phyloP scores from a whole-genome alignment of 2,797 vertebrate species.

The Cheracebus regulus region DNA sequence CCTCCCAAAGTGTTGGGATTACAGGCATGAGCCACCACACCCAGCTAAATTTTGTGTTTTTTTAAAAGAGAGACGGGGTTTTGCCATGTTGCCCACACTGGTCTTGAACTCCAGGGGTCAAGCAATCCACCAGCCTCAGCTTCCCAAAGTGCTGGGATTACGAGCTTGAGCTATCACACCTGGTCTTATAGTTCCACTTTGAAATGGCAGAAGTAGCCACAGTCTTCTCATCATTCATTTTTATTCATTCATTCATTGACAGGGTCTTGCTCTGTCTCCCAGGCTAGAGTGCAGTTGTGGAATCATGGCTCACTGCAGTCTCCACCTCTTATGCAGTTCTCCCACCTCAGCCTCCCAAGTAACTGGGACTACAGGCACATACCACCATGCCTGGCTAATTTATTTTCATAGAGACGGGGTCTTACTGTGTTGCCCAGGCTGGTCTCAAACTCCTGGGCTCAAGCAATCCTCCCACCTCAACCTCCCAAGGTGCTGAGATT shows the following conservation, averaged over 20 bases:
- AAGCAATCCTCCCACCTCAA: not conserved
- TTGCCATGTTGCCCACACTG: not conserved
- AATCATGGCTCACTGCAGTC: not conserved
- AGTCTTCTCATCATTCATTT: not conserved
- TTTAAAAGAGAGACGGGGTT: not conserved
- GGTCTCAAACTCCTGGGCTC: not conserved
- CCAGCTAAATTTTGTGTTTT: not conserved
- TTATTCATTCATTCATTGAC: not conserved
- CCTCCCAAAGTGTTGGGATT: not conserved
- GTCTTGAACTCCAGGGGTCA: not conserved
- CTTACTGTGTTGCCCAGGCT: not conserved
- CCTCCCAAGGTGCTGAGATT: not conserved
- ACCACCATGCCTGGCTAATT: not conserved
- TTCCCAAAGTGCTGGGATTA: not conserved
- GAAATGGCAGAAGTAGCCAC: not conserved
- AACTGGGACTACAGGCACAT: not conserved
- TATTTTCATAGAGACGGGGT: not conserved
- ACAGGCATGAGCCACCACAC: not conserved
- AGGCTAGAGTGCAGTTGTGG: not conserved
- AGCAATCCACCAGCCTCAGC: not conserved
- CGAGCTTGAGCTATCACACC: not conserved
- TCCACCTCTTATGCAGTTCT: not conserved
- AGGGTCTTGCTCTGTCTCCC: not conserved
- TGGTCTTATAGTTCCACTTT: slow-evolving; percentile 2
- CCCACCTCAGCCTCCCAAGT: not conserved